These are phyloP conservation scores for Calliopsis andreniformis DNA, from an alignment of 1,140 invertebrate species.

Conservation along the genomic window DNA sequence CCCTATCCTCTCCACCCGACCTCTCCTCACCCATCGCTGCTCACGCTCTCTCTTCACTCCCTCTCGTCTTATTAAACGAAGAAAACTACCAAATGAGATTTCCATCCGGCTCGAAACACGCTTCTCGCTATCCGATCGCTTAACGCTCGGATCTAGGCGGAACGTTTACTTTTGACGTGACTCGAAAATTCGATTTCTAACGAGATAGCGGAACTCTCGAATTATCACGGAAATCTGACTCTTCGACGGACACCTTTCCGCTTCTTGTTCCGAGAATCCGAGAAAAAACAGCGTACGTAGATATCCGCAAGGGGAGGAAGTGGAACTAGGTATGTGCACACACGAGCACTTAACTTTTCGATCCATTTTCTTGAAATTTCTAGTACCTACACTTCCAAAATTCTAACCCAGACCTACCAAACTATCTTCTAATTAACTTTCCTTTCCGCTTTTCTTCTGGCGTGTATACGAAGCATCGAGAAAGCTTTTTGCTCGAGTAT, in stretches of 20 bases:
- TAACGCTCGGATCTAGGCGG: constrained; percentile 43
- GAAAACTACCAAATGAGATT: constrained; percentile 69
- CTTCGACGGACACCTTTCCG: not conserved
- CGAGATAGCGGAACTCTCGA: constrained; percentile 22
- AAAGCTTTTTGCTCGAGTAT: not conserved
- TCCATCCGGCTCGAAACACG: constrained; percentile 65
- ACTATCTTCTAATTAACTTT: not conserved
- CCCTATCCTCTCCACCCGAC: not conserved
- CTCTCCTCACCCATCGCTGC: too few relatives aligned
- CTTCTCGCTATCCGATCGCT: constrained; percentile 39
- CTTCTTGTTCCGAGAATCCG: too few relatives aligned
- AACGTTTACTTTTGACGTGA: constrained; percentile 64
- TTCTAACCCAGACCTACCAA: too few relatives aligned
- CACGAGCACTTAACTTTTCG: not conserved
- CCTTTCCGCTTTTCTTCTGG: too few relatives aligned
- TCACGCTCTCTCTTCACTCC: not conserved
- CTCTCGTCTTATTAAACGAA: constrained; percentile 65
- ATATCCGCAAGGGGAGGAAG: too few relatives aligned
- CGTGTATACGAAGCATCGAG: not conserved
- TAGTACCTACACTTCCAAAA: not conserved
- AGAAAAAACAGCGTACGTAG: too few relatives aligned
- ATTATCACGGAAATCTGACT: not conserved
- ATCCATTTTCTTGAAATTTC: not conserved
- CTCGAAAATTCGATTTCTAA: constrained; percentile 59
- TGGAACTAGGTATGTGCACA: too few relatives aligned